Evolutionary conservation across 1,140 invertebrate species (phyloP), one percentile per base, ranked within the genome.

Genomic region (Heliconius hermathena): DNA sequence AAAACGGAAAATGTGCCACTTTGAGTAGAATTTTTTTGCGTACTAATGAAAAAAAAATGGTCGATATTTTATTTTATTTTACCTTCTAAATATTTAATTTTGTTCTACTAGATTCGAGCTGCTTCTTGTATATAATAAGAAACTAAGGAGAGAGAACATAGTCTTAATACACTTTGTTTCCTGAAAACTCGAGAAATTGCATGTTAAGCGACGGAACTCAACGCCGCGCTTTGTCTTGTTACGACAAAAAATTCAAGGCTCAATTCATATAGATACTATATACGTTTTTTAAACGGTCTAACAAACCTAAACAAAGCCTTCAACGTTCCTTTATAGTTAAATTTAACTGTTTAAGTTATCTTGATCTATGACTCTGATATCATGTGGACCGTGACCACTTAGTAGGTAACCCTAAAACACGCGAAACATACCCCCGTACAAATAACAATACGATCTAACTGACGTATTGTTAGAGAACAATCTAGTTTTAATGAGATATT

Each of bases 361-460:
- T 75, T 41, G 57, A 81, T 83, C 82, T 80, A 76, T 16, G 82
- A 54, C 82, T 86, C 78, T 66, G 71, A 81, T 85, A 71, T 33
- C 41, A 84, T 82, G 74, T 81, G 77, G 84, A 81, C 84, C 85
- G 85, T 83, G 81, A 85, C 84, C 73, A 79, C 60, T 82, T 76
- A 79, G 70, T 75, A 66, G 66, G 74, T 76, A 76, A 70, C 38
- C 74, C 74, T 76, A 76, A 76, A 76, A 46, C 16, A 70, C 4
- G n/a, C 60, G 22, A 66, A 66, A 66, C 22, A 66, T 66, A 66
- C 60, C 60, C 60, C 26, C 13, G 9, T 66, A 66, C 22, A 22
- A 60, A 60, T 13, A 66, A 66, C 22, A 60, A 60, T 60, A 60
- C 6, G n/a, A 22, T 60, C 3, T 60, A 60, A 22, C 54, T 60